These are phyloP conservation scores for Pachliopta kotzebuea DNA, from an alignment of 2,888 invertebrate genomes.

Conservation along the genomic window DNA sequence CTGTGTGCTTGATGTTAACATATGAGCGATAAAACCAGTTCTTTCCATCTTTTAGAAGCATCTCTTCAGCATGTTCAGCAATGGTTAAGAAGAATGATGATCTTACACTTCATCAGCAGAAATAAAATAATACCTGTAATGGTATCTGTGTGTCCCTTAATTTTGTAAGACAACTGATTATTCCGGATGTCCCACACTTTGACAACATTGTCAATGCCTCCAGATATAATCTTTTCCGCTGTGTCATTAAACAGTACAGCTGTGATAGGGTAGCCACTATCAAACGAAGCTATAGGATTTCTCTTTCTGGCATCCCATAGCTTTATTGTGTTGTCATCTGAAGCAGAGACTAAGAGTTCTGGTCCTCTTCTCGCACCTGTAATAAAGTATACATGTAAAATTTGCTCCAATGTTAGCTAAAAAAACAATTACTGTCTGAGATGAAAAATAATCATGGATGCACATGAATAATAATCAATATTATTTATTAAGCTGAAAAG, in stretches of 20 bases:
- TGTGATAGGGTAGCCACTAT: conserved; percentile 89
- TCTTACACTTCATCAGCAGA: background rate
- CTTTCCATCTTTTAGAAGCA: no score
- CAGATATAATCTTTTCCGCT: conserved; percentile 95
- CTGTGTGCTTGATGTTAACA: no score
- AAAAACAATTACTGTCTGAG: background rate
- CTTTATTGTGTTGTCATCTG: conserved; percentile 96
- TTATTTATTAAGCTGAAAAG: no score
- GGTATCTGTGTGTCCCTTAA: conserved; percentile 97
- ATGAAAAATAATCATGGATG: no score
- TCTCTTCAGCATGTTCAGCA: no score
- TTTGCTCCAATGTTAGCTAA: background rate
- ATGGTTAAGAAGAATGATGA: no score
- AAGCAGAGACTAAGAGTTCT: conserved; percentile 93
- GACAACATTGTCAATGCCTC: conserved; percentile 98
- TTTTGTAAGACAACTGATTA: conserved; percentile 89
- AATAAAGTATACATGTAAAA: conserved; percentile 29
- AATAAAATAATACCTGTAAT: conserved; percentile 84
- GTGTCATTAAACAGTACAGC: conserved; percentile 97
- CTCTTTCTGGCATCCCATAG: conserved; percentile 96
- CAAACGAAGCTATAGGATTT: conserved; percentile 86
- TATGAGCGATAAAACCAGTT: no score
- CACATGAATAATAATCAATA: no score
- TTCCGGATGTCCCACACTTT: conserved; percentile 99
- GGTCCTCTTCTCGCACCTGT: conserved; percentile 91